Evolutionary conservation across 2,797 vertebrate species (phyloP).

Genomic region (Onychomys arenicola): DNA sequence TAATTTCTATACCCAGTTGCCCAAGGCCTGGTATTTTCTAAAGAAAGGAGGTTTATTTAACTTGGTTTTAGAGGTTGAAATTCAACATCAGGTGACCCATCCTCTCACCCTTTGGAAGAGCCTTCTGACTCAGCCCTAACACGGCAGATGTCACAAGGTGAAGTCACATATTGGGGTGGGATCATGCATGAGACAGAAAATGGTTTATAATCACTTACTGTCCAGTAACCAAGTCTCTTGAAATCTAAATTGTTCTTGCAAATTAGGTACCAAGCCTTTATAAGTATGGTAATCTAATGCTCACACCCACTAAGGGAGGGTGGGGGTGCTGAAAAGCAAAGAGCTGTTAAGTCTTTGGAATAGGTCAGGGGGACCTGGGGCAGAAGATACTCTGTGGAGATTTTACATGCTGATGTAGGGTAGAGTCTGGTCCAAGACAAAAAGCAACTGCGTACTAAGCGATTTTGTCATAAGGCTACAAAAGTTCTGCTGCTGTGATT

Average conservation of each 20-base stretch:
- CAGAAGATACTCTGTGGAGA: slow-evolving; percentile 54
- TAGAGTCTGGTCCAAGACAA: slow-evolving; percentile 44
- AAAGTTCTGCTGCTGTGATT: slow-evolving; percentile 68
- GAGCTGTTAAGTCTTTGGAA: not conserved
- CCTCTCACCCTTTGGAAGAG: not conserved
- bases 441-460: slow-evolving; percentile 50
- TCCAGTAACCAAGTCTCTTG: not conserved
- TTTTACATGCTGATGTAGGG: slow-evolving; percentile 54
- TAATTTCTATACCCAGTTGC: not conserved
- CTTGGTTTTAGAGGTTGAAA: not conserved
- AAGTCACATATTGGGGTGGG: too few relatives aligned
- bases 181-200: not conserved
- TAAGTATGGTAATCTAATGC: not conserved
- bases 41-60: not conserved
- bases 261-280: not conserved
- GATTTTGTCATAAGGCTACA: slow-evolving; percentile 64
- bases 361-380: slow-evolving; percentile 49
- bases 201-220: not conserved
- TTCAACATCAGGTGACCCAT: not conserved
- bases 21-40: not conserved
- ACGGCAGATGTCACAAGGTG: not conserved
- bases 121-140: not conserved
- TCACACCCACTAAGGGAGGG: not conserved
- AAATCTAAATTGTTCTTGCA: not conserved
- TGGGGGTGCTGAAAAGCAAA: not conserved